These are phyloP conservation scores for Nesogale talazaci DNA, from an alignment of 2,113 vertebrate species.

Conservation along the genomic window DNA sequence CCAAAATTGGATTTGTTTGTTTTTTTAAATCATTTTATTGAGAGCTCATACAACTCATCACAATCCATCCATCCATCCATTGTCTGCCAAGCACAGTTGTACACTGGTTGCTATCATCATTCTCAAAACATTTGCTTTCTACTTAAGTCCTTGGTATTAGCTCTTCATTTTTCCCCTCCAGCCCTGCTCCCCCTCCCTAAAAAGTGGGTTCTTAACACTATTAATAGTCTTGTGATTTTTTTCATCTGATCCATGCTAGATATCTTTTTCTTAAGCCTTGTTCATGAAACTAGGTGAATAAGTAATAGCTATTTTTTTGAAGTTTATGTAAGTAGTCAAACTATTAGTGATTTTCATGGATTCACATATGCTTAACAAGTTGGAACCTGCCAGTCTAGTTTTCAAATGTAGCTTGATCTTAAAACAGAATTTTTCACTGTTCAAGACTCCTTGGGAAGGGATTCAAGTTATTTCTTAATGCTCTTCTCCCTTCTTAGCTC, in stretches of 20 bases:
- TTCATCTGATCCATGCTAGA: constrained; percentile 9
- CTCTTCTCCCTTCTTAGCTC: not conserved
- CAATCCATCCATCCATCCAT: too few relatives aligned
- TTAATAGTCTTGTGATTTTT: not conserved
- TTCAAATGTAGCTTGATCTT: constrained; percentile 58
- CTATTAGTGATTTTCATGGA: constrained; percentile 28
- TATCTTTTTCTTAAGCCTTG: constrained; percentile 14
- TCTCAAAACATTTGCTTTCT: too few relatives aligned
- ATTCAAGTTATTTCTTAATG: too few relatives aligned
- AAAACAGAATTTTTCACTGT: constrained; percentile 29
- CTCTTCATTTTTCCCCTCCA: too few relatives aligned
- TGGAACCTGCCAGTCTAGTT: constrained; percentile 17
- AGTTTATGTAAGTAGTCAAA: constrained; percentile 29
- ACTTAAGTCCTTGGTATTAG: too few relatives aligned
- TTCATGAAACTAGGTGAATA: constrained; percentile 42
- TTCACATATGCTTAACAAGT: constrained; percentile 24
- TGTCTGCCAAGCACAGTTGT: too few relatives aligned
- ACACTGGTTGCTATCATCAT: too few relatives aligned
- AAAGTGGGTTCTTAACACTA: not conserved
- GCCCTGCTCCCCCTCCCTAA: too few relatives aligned
- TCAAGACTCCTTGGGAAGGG: not conserved
- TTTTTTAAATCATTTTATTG: too few relatives aligned
- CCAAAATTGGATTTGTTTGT: too few relatives aligned
- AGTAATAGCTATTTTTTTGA: constrained; percentile 38
- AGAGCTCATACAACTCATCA: too few relatives aligned